Evolutionary conservation across 1,140 invertebrate species (phyloP).

Genomic region (Aphelenchoides avenae): DNA sequence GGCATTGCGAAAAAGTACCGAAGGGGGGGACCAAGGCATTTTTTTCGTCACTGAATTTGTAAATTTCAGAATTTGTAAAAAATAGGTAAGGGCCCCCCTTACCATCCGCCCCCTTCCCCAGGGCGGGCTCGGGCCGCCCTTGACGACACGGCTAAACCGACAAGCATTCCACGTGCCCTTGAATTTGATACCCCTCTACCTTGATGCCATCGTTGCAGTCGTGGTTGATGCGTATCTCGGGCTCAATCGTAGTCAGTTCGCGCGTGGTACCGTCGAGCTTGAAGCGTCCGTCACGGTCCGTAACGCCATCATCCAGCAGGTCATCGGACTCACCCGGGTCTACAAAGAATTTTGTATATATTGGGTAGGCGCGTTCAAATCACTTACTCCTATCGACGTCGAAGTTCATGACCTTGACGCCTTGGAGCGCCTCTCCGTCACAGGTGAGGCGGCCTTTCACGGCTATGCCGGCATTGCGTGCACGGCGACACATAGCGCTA

Average conservation of each 20-base stretch:
- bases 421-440: too few species aligned
- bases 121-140: too few species aligned
- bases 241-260: constrained; percentile 25
- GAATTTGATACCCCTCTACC: constrained; percentile 1
- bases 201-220: constrained; percentile 20
- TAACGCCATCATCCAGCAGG: constrained; percentile 17
- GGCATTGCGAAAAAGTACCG: not conserved
- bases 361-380: constrained; percentile 6
- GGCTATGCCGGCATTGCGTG: too few species aligned
- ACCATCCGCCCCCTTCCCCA: not conserved
- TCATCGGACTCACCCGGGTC: constrained; percentile 16
- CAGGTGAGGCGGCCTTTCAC: too few species aligned
- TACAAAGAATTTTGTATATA: constrained; percentile 7
- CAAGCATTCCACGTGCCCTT: not conserved
- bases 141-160: constrained; percentile 11
- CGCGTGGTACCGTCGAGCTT: constrained; percentile 30
- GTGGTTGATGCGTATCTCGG: constrained; percentile 24
- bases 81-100: not conserved
- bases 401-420: too few species aligned
- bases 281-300: constrained; percentile 22
- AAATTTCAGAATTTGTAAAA: constrained; percentile 5
- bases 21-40: not conserved
- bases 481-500: too few species aligned
- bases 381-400: too few species aligned
- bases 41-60: not conserved